These are phyloP conservation scores for silkworm (Bombyx mori) DNA, from an alignment of 1,140 invertebrate species.

Conservation along the genomic window DNA sequence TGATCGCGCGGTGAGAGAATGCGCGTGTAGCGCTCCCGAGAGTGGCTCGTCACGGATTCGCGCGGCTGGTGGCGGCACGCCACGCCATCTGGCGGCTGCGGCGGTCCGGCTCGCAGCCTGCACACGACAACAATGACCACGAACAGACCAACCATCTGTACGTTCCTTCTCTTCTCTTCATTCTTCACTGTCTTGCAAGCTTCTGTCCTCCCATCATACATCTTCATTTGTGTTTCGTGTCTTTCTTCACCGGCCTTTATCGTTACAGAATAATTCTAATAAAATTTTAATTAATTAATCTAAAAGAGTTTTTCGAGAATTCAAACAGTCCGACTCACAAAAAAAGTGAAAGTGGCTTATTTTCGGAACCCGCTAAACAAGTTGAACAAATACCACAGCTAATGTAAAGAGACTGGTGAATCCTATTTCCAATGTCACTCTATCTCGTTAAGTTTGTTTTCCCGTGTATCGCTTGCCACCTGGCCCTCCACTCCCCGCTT, in stretches of 20 bases:
- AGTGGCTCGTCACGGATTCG: slow-evolving; percentile 76
- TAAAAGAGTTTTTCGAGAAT: background rate
- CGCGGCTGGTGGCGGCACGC: slow-evolving; percentile 76
- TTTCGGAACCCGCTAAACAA: background rate
- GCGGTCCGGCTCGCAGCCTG: slow-evolving; percentile 72
- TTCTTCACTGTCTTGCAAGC: slow-evolving; percentile 41
- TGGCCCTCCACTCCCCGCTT: slow-evolving; percentile 27
- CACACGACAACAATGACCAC: slow-evolving; percentile 67
- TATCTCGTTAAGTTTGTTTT: slow-evolving; percentile 35
- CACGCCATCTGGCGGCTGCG: slow-evolving; percentile 77
- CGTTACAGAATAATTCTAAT: background rate
- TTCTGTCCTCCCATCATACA: slow-evolving; percentile 23
- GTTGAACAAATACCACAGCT: background rate
- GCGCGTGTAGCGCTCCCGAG: slow-evolving; percentile 52
- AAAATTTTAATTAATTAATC: background rate
- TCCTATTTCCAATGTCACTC: slow-evolving; percentile 20
- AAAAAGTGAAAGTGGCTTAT: background rate
- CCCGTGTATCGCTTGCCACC: slow-evolving; percentile 18
- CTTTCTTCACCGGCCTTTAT: background rate
- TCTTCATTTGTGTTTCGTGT: slow-evolving; percentile 12
- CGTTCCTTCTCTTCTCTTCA: slow-evolving; percentile 63
- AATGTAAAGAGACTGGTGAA: slow-evolving; percentile 18
- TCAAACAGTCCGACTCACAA: background rate
- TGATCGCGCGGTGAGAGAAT: slow-evolving; percentile 27
- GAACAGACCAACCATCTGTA: slow-evolving; percentile 73